Evolutionary conservation across 2,113 vertebrate genomes (phyloP), one percentile per base, ranked within the genome.

Genomic region (Pterocles orientalis): DNA sequence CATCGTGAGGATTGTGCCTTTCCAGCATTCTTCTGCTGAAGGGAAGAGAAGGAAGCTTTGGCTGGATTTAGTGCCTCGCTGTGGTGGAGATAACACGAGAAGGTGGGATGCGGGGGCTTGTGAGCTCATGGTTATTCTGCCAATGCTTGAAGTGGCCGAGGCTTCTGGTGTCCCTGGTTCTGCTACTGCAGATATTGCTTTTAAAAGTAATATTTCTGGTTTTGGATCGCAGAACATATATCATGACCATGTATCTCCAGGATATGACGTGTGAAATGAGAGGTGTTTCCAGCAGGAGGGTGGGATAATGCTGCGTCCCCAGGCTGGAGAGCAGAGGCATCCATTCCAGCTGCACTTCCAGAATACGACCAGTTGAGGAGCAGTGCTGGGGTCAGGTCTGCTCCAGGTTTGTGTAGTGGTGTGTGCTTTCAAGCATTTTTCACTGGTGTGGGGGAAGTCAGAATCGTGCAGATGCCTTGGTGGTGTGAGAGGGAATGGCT

Each of bases 191-290:
- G 53, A 56, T 18, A 10, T 4, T 26, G 31, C 62, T 85, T 78
- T 25, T 5, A 24, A 36, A 73, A 61, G 16, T 9, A 31, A 5
- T 14, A 9, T 8, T 75, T 48, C 31, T 86, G 0, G 0, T 28
- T 70, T 34, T 28, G 26, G 26, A 47, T 84, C 18, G 14, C 53
- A n/a, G 14, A 36, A 36, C 12, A 7, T 5, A 6, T 1, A 3
- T 14, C 0, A 0, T 43, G 50, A n/a, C 18, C 16, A 0, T 0
- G 0, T 7, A 14, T 61, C 43, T 82, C 33, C 39, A 64, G 54
- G 24, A 1, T 19, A 10, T 6, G 28, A 51, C 47, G 21, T 66
- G 31, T 1, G 3, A 18, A 24, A 25, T 57, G 47, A 28, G 41
- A 65, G 6, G 9, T 31, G 39, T 54, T 92, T 61, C 29, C n/a